Conservation (phyloP, 2,797 vertebrate genomes). For the Phataginus tricuspis region DNA sequence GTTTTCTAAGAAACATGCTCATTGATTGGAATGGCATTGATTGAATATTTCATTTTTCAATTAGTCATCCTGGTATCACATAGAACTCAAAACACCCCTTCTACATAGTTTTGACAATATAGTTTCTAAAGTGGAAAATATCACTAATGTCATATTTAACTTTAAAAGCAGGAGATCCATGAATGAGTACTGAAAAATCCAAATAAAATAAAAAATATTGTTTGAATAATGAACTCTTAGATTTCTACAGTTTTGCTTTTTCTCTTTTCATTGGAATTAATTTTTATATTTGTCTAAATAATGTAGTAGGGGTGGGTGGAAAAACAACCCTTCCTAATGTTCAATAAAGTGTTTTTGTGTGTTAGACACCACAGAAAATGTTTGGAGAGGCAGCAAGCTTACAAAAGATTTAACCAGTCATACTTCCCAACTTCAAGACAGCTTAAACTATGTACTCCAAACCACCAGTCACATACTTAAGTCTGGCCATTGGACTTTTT, state of each 20-base stretch:
- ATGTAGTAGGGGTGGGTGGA: background rate
- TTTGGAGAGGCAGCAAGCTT: constrained; percentile 7
- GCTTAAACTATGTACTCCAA: background rate
- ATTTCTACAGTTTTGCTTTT: background rate
- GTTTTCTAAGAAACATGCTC: constrained; percentile 12
- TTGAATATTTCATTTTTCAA: constrained; percentile 33
- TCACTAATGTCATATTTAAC: constrained; percentile 21
- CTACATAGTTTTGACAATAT: background rate
- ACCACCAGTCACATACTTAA: background rate
- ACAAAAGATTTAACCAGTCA: constrained; percentile 39
- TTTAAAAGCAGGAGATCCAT: constrained; percentile 15
- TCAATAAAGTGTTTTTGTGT: background rate
- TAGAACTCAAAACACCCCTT: background rate
- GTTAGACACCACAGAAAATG: background rate
- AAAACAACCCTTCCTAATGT: background rate
- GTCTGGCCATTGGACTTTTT: background rate
- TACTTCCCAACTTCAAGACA: background rate
- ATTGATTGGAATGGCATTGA: background rate
- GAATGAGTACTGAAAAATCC: background rate
- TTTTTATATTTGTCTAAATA: constrained; percentile 43
- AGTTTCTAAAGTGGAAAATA: constrained; percentile 1
- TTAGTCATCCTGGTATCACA: background rate
- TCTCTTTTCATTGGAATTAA: background rate
- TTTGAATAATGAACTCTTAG: constrained; percentile 12
- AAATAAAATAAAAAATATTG: background rate